A percentile compares a stretch with the other conserved stretches of the same genome.
Conservation (phyloP, 2,888 invertebrate species). For the Epistrophe grossulariae region DNA sequence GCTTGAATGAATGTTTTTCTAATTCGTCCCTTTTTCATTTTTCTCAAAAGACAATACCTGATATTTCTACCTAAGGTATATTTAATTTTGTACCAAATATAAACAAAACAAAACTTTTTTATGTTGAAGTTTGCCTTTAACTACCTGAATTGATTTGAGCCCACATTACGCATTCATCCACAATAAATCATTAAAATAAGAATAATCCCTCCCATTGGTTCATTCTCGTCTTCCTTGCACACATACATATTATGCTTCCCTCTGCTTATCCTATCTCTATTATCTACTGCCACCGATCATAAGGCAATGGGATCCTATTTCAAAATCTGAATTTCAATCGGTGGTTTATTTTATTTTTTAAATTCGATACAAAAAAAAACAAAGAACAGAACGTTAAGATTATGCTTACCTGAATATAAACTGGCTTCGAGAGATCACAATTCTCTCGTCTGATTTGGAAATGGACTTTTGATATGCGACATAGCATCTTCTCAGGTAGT, state of each 20-base stretch:
- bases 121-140: not conserved
- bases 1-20: not conserved
- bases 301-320: slow-evolving; percentile 14
- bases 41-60: not conserved
- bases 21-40: not conserved
- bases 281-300: not conserved
- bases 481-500: slow-evolving; percentile 81
- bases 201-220: not conserved
- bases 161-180: slow-evolving; percentile 27
- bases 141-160: slow-evolving; percentile 8
- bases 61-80: not conserved
- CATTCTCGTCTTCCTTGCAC: not conserved
- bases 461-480: slow-evolving; percentile 85
- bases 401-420: slow-evolving; percentile 82
- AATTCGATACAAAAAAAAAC: slow-evolving; percentile 15
- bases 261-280: not conserved
- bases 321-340: slow-evolving; percentile 5
- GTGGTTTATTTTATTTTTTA: slow-evolving; percentile 4
- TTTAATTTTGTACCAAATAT: not conserved
- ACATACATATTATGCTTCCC: slow-evolving; percentile 24
- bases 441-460: slow-evolving; percentile 84
- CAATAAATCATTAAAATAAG: slow-evolving; percentile 22
- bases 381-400: not conserved
- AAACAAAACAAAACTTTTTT: not conserved
- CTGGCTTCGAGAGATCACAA: slow-evolving; percentile 81